Evolutionary conservation across 2,888 invertebrate genomes (phyloP), one percentile per base, ranked within the genome.

Genomic region (Leptopterna dolabrata): DNA sequence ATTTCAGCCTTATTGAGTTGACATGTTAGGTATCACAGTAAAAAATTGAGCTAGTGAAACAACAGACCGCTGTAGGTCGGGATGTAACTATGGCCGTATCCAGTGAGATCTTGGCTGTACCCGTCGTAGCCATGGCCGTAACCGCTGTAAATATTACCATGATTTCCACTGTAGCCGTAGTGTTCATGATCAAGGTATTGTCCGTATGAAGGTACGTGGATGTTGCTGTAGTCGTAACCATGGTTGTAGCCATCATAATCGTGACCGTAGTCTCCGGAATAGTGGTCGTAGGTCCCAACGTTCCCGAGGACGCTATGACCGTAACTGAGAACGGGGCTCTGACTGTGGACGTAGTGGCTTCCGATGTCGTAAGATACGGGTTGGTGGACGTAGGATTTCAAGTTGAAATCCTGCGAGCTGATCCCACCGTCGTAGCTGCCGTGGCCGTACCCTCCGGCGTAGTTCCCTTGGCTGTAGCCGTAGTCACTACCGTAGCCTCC

Each of bases 391-490:
- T 63, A 63, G 71, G 76, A 76, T 76, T 86, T 76, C 76, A 86
- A 76, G 36, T 87, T 87, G 70, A 87, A 87, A 80, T 87, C 80
- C n/a, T 70, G 63, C 3, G 30, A 70, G 45, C 86, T 87, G 43
- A 70, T 76, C 7, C 80, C 78, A 2, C 45, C 29, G 11, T 47
- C 86, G 76, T 86, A 55, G 24, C 29, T 16, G 11, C 41, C 73
- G 16, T 78, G 78, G 7, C 45, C 78, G 45, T 45, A 78, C 0
- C 55, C 55, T 9, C 55, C 81, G 14, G 81, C 81, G 81, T 81
- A 81, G 73, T 36, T 73, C 36, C 41, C 41, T 0, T 19, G 73
- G 19, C 73, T 76, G 36, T 30, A 16, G 19, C 41, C 73, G 6
- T 63, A 24, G 24, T 63, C 63, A 24, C 71, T 70, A n/a, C 78